These are phyloP conservation scores for Nothobranchius kuhntae DNA, from an alignment of 2,113 vertebrate species.

Conservation along the genomic window DNA sequence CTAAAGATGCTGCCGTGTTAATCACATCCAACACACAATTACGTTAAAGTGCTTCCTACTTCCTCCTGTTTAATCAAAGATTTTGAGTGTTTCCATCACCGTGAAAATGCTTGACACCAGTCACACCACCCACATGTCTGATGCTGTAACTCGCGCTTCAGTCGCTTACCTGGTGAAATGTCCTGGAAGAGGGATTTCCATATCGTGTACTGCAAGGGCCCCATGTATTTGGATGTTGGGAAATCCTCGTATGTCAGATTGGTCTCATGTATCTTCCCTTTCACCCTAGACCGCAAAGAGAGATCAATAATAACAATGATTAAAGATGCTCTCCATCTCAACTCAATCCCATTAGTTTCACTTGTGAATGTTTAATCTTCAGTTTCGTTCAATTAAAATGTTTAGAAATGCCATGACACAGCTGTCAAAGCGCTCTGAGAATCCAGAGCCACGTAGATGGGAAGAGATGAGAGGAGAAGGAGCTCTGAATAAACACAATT, in stretches of 20 bases:
- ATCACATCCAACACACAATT: no score
- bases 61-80: no score
- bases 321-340: neutral
- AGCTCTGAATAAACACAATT: no score
- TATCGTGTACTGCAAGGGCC: constrained; percentile 95
- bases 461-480: no score
- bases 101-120: neutral
- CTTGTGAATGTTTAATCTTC: neutral
- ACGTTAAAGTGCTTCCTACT: no score
- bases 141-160: neutral
- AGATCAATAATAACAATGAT: constrained; percentile 51
- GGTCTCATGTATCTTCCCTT: constrained; percentile 97
- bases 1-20: no score
- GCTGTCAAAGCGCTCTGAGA: no score
- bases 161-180: constrained; percentile 88
- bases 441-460: no score
- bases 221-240: constrained; percentile 97
- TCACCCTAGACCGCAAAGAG: constrained; percentile 82
- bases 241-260: constrained; percentile 97
- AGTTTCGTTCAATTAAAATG: constrained; percentile 22
- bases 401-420: neutral
- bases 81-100: no score
- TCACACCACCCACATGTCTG: neutral
- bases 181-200: constrained; percentile 99
- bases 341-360: neutral